Percentiles rank a stretch among this genome's conserved stretches.
phyloP scores from a whole-genome alignment of 2,113 vertebrate genomes.

The Burhinus oedicnemus region DNA sequence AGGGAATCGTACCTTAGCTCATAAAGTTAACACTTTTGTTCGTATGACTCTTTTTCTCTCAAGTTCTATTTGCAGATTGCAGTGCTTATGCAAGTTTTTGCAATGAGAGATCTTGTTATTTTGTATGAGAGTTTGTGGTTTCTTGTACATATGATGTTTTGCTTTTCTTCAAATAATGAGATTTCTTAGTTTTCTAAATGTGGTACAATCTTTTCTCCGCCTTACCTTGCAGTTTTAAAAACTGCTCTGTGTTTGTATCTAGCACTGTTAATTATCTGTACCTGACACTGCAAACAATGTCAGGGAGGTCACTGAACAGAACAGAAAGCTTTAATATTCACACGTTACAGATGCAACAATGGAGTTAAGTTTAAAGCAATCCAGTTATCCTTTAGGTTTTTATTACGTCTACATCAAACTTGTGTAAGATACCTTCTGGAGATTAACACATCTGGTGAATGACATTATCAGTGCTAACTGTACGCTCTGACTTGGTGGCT shows the following conservation, averaged over 20 bases:
- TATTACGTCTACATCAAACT: neutral
- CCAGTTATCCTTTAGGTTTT: neutral
- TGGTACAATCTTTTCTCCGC: neutral
- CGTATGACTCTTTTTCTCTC: neutral
- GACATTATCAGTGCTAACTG: neutral
- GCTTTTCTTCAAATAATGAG: neutral
- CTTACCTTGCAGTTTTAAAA: neutral
- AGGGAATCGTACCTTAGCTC: neutral
- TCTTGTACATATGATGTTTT: rapidly evolving
- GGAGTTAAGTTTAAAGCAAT: neutral
- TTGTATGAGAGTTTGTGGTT: neutral
- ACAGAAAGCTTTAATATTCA: neutral
- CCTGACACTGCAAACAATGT: neutral
- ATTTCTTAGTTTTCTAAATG: neutral
- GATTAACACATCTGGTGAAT: neutral
- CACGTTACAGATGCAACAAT: neutral
- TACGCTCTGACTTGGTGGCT: neutral
- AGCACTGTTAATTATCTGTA: neutral
- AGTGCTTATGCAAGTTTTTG: neutral
- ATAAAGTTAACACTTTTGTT: neutral
- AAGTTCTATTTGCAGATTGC: neutral
- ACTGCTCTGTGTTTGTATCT: neutral
- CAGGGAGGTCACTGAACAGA: neutral
- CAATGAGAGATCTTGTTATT: neutral
- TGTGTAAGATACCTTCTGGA: neutral